A percentile compares a stretch with the other conserved stretches of the same genome.
These are phyloP conservation scores for Conopomorpha cramerella DNA, from an alignment of 1,140 invertebrate genomes.

Conservation along the genomic window DNA sequence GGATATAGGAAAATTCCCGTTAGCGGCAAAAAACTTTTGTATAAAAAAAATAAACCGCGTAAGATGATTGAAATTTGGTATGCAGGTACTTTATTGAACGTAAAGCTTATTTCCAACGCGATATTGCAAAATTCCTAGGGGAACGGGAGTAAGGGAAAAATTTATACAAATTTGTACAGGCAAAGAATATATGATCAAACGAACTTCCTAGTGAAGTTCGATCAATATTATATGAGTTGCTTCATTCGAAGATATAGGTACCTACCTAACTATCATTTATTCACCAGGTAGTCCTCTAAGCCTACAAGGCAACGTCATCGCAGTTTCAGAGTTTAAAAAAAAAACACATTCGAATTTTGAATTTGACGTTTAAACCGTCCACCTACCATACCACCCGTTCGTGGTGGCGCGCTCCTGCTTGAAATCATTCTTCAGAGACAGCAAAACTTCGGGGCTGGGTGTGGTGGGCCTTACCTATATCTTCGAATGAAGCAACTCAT, in stretches of 20 bases:
- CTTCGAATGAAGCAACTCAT: slow-evolving; percentile 6
- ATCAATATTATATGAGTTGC: slow-evolving; percentile 5
- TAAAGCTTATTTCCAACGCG: too few relatives aligned
- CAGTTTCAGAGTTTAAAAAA: slow-evolving; percentile 1
- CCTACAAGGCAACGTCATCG: slow-evolving; percentile 2
- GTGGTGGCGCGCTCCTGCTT: not conserved
- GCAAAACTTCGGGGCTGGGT: not conserved
- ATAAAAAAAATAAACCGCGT: too few relatives aligned
- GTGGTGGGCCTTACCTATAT: slow-evolving; percentile 3
- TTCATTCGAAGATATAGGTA: slow-evolving; percentile 6
- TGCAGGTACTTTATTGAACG: too few relatives aligned
- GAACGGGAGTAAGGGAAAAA: too few relatives aligned
- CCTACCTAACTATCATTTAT: too few relatives aligned
- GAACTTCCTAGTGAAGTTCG: not conserved
- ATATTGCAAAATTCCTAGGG: too few relatives aligned
- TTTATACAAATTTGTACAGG: too few relatives aligned
- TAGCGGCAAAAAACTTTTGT: too few relatives aligned
- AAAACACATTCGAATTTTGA: too few relatives aligned
- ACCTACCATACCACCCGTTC: not conserved
- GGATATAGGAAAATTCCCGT: too few relatives aligned
- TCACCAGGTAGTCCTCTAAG: slow-evolving; percentile 2
- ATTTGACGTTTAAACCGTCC: not conserved
- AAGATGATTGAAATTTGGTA: too few relatives aligned
- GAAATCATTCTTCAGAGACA: slow-evolving; percentile 3
- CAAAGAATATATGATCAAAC: not conserved